phyloP scores from a whole-genome alignment of 2,113 vertebrate genomes.

The Furnarius figulus region DNA sequence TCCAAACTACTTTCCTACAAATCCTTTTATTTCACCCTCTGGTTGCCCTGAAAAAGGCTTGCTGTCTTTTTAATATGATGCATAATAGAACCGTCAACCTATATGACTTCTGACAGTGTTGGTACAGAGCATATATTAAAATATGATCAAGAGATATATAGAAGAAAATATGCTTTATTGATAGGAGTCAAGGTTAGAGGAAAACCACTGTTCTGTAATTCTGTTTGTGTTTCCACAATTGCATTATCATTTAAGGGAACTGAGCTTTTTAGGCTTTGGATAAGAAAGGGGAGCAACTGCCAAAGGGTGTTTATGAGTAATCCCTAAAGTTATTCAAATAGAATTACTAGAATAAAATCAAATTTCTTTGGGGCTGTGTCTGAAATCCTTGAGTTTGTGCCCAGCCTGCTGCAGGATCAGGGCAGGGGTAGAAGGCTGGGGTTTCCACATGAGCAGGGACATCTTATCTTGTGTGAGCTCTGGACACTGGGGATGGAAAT shows the following conservation, averaged over 20 bases:
- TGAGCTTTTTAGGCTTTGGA: not conserved
- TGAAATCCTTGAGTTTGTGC: not conserved
- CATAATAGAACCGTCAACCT: conserved; percentile 1
- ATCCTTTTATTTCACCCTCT: conserved; percentile 41
- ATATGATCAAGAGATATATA: not conserved
- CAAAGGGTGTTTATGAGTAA: not conserved
- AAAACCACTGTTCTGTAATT: not conserved
- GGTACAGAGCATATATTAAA: conserved; percentile 3
- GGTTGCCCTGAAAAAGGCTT: not conserved
- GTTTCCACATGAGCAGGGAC: not conserved
- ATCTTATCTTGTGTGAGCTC: not conserved
- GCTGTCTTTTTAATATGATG: conserved; percentile 13
- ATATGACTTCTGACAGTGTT: not conserved
- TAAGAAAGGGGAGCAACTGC: not conserved
- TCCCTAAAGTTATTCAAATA: not conserved
- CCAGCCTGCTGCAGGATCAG: not conserved
- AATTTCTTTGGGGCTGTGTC: not conserved
- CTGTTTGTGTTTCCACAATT: not conserved
- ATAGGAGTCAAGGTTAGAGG: not conserved
- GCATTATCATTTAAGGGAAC: not conserved
- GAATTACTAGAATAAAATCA: not conserved
- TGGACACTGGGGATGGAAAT: not conserved
- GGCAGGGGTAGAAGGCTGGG: not conserved
- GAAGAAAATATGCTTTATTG: not conserved
- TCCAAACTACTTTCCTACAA: conserved; percentile 40